These are phyloP conservation scores for Rafetus swinhoei DNA, from an alignment of 2,113 vertebrate species.

Conservation along the genomic window DNA sequence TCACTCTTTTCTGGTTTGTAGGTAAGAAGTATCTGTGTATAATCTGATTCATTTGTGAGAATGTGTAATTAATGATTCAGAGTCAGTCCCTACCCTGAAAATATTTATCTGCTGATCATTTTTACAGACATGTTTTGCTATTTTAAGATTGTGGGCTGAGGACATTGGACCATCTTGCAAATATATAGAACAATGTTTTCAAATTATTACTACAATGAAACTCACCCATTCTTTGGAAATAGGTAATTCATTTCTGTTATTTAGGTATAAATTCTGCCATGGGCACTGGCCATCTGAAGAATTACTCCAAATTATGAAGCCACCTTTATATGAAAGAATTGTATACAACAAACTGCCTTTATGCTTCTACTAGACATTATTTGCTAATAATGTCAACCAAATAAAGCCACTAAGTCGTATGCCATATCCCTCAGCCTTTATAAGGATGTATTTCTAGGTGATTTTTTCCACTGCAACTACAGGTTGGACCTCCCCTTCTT, in stretches of 20 bases:
- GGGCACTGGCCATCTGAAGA: not conserved
- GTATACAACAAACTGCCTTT: not conserved
- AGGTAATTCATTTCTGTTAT: not conserved
- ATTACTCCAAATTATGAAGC: not conserved
- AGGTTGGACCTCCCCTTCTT: too few species aligned
- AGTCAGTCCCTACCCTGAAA: not conserved
- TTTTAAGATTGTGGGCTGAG: not conserved
- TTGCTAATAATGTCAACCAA: not conserved
- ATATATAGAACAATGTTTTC: not conserved
- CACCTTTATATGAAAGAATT: not conserved
- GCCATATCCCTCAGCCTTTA: not conserved
- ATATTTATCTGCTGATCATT: not conserved
- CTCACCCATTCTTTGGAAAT: not conserved
- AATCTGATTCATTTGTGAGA: not conserved
- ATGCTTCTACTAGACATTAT: not conserved
- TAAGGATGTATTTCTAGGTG: not conserved
- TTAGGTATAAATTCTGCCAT: not conserved
- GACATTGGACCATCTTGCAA: too few species aligned
- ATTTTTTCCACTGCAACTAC: constrained; percentile 1
- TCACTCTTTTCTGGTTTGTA: not conserved
- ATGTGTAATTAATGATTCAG: not conserved
- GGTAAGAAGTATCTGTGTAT: not conserved
- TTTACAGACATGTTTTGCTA: not conserved
- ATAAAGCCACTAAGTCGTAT: not conserved
- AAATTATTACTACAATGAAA: not conserved